These are phyloP conservation scores for Ctenodactylus gundi DNA, from an alignment of 2,113 vertebrate species.

Conservation along the genomic window DNA sequence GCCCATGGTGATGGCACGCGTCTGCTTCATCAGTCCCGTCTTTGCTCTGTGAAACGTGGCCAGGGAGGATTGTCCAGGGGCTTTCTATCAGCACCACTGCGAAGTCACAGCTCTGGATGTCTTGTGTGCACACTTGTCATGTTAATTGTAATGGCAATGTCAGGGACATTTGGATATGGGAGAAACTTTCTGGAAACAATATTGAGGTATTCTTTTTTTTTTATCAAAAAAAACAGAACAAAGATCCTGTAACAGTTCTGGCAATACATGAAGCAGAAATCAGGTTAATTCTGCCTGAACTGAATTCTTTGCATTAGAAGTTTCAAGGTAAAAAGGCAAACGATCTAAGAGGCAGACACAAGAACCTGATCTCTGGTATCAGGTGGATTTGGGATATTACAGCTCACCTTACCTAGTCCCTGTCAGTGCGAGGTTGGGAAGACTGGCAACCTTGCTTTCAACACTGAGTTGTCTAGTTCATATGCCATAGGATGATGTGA, in stretches of 20 bases:
- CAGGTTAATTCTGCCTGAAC: neutral
- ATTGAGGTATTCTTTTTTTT: neutral
- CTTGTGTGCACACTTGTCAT: neutral
- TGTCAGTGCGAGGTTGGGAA: neutral
- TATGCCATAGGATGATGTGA: neutral
- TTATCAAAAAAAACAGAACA: slow-evolving; percentile 31
- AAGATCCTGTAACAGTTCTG: neutral
- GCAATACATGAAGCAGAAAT: neutral
- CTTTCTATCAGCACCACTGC: neutral
- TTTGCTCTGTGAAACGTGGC: neutral
- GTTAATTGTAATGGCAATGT: neutral
- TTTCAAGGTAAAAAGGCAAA: neutral
- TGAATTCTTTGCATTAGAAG: neutral
- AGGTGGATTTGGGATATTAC: neutral
- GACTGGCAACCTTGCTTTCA: neutral
- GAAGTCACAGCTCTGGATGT: neutral
- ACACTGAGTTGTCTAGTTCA: neutral
- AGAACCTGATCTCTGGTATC: neutral
- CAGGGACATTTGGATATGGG: neutral
- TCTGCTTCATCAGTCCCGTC: neutral
- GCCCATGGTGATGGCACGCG: fast-evolving
- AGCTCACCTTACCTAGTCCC: neutral
- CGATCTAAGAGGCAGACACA: neutral
- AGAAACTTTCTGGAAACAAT: slow-evolving; percentile 36
- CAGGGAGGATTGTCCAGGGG: neutral